Conservation (phyloP, 2,888 invertebrate species). For the Apotomis capreana region DNA sequence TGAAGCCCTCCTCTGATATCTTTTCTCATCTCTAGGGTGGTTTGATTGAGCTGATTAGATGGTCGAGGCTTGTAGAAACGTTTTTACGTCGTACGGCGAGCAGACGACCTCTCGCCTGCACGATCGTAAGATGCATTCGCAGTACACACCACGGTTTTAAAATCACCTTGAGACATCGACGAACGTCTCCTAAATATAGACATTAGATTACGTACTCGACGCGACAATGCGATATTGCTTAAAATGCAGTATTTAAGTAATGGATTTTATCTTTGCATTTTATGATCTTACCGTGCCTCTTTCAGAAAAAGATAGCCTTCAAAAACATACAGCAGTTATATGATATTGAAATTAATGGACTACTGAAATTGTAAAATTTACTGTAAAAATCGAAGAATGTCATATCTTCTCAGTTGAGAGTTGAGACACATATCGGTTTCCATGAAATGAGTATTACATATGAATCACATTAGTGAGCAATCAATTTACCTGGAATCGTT, state of each 20-base stretch:
- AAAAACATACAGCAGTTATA: too few species aligned
- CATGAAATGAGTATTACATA: conserved; percentile 18
- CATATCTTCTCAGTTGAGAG: background rate
- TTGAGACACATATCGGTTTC: background rate
- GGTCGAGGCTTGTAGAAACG: background rate
- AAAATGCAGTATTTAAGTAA: conserved; percentile 44
- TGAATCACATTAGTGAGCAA: conserved; percentile 37
- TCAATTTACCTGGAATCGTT: conserved; percentile 29
- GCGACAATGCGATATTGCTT: conserved; percentile 51
- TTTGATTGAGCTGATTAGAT: background rate
- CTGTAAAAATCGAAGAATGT: background rate
- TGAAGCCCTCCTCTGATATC: background rate
- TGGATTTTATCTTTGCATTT: conserved; percentile 7
- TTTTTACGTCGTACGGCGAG: conserved; percentile 22
- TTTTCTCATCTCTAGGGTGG: background rate
- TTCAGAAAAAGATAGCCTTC: too few species aligned
- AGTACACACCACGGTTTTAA: conserved; percentile 45
- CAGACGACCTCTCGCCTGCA: conserved; percentile 45
- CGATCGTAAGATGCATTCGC: conserved; percentile 30
- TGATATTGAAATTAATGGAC: too few species aligned
- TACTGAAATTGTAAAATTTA: background rate
- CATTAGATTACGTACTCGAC: conserved; percentile 52
- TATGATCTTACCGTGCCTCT: too few species aligned
- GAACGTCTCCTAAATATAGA: conserved; percentile 58
- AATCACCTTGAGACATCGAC: conserved; percentile 59